Evolutionary conservation across 2,797 vertebrate genomes (phyloP).

Genomic region (Ispidina lecontei): DNA sequence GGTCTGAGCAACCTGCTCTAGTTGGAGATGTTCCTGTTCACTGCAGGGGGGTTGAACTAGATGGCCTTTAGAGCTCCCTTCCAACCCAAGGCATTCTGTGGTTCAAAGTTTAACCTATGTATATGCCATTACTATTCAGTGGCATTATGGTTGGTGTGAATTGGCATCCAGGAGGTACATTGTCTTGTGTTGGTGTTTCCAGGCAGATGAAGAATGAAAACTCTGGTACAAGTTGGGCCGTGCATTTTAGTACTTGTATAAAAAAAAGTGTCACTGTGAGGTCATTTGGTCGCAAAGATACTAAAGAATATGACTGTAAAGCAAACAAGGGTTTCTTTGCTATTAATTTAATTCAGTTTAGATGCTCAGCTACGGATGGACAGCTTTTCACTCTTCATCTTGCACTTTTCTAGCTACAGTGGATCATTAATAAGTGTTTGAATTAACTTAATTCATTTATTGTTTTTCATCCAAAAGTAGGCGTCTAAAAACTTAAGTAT

Average conservation of each 20-base stretch:
- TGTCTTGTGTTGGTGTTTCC: not conserved
- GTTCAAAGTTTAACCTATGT: not conserved
- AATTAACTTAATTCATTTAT: not conserved
- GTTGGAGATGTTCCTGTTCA: too few species aligned
- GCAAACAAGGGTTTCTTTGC: not conserved
- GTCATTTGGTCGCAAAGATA: not conserved
- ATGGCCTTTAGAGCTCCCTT: too few species aligned
- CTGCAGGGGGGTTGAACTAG: too few species aligned
- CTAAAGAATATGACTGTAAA: not conserved
- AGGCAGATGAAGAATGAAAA: not conserved
- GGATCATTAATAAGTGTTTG: not conserved
- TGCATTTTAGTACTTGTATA: not conserved
- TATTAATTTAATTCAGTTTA: not conserved
- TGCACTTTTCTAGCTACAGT: not conserved
- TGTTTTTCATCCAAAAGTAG: not conserved
- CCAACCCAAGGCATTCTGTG: too few species aligned
- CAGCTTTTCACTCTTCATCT: not conserved
- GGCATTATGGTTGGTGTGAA: fast-evolving
- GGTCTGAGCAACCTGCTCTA: too few species aligned
- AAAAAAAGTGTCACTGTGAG: not conserved
- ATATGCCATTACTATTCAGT: not conserved
- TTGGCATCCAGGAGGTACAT: not conserved
- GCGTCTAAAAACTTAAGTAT: not conserved
- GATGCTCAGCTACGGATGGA: not conserved
- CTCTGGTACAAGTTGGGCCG: not conserved